A percentile compares a stretch with the other conserved stretches of the same genome.
Evolutionary conservation across 1,140 invertebrate species (phyloP).

Genomic region (Lanistes nyassanus): DNA sequence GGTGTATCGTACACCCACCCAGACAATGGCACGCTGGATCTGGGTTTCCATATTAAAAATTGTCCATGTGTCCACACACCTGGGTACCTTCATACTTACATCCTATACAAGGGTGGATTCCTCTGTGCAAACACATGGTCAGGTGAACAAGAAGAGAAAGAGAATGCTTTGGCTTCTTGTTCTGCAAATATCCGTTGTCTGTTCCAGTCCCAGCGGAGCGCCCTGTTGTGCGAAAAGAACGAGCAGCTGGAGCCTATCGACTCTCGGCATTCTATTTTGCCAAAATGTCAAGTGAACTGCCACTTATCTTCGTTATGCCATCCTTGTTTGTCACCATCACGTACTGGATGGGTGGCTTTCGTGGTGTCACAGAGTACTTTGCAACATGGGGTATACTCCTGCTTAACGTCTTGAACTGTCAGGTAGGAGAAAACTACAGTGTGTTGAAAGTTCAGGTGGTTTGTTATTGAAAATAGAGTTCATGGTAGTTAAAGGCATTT

Average conservation of each 20-base stretch:
- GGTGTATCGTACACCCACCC: too few species aligned
- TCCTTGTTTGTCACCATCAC: conserved; percentile 73
- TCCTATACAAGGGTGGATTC: too few species aligned
- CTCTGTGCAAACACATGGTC: too few species aligned
- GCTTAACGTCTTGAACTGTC: conserved; percentile 81
- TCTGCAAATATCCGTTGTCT: conserved; percentile 21
- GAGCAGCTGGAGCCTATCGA: conserved; percentile 83
- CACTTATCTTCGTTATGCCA: conserved; percentile 80
- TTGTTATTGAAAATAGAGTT: not conserved
- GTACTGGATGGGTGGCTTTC: conserved; percentile 79
- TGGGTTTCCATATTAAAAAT: too few species aligned
- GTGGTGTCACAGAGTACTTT: conserved; percentile 73
- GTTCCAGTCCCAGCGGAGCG: conserved; percentile 81
- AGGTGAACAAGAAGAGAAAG: too few species aligned
- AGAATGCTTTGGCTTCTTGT: too few species aligned
- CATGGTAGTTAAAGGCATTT: not conserved
- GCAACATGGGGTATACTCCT: conserved; percentile 79
- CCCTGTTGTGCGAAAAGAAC: conserved; percentile 86
- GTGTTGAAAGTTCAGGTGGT: too few species aligned
- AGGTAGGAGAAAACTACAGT: conserved; percentile 65
- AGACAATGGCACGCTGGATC: too few species aligned
- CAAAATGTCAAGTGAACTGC: conserved; percentile 86
- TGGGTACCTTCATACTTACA: too few species aligned
- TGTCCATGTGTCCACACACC: too few species aligned
- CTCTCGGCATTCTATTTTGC: conserved; percentile 87